phyloP scores from a whole-genome alignment of 2,113 vertebrate species.

The Centropus unirufus region DNA sequence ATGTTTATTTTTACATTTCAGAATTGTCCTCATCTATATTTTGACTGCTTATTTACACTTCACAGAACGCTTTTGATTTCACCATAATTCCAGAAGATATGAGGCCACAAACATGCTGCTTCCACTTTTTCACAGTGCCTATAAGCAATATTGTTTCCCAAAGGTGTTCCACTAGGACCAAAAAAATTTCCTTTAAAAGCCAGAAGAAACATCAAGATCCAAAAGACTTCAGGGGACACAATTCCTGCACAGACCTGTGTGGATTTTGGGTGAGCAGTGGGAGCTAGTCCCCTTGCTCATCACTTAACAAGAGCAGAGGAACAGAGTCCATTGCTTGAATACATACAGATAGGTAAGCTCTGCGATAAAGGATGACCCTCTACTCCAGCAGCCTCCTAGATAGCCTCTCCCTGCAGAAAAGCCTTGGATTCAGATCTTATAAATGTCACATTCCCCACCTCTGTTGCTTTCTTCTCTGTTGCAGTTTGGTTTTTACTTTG shows the following conservation, averaged over 20 bases:
- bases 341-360: background rate
- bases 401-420: background rate
- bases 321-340: background rate
- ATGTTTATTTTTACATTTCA: background rate
- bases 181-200: background rate
- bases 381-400: background rate
- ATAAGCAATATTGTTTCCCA: background rate
- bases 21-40: background rate
- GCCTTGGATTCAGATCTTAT: background rate
- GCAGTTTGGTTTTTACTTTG: background rate
- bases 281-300: background rate
- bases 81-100: background rate
- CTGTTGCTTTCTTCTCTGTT: background rate
- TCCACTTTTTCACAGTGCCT: background rate
- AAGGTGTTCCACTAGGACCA: background rate
- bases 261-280: background rate
- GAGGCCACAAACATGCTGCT: background rate
- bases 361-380: background rate
- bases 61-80: background rate
- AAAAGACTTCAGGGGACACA: background rate
- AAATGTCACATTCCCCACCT: background rate
- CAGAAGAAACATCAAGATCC: background rate
- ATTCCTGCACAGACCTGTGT: background rate
- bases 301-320: background rate
- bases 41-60: background rate